Evolutionary conservation across 1,140 invertebrate genomes (phyloP).

Genomic region (Ceratitis capitata): DNA sequence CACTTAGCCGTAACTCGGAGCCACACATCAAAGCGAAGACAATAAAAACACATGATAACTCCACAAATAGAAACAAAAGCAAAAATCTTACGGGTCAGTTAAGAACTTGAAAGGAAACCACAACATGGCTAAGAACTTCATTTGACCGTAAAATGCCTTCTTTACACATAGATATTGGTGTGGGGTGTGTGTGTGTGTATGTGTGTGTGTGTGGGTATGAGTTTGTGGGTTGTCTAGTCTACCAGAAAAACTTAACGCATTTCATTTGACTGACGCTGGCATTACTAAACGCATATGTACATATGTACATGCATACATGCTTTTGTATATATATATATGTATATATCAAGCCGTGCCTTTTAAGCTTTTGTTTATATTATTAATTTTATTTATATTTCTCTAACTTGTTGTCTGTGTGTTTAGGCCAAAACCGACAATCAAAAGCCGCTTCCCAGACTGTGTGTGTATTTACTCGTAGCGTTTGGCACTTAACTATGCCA

Average conservation of each 20-base stretch:
- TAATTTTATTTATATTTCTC: background rate
- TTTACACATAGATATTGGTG: background rate
- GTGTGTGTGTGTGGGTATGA: too few species aligned
- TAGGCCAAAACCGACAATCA: background rate
- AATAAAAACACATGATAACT: slow-evolving; percentile 4
- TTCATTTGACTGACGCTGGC: background rate
- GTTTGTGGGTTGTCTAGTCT: background rate
- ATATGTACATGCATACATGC: too few species aligned
- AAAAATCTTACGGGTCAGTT: slow-evolving; percentile 37
- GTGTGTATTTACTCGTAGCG: background rate
- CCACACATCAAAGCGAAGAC: background rate
- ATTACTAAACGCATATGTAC: too few species aligned
- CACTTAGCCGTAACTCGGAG: background rate
- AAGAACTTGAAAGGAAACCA: slow-evolving; percentile 28
- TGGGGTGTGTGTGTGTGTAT: too few species aligned
- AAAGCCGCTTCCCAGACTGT: background rate
- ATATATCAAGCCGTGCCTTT: background rate
- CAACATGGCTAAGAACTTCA: background rate
- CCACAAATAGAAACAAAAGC: background rate
- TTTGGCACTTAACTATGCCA: background rate
- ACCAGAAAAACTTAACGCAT: slow-evolving; percentile 15
- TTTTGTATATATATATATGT: too few species aligned
- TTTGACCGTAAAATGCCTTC: too few species aligned
- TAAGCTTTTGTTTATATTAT: background rate
- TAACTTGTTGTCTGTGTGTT: background rate